Conservation (phyloP, 2,113 vertebrate species). For the Anolis carolinensis region DNA sequence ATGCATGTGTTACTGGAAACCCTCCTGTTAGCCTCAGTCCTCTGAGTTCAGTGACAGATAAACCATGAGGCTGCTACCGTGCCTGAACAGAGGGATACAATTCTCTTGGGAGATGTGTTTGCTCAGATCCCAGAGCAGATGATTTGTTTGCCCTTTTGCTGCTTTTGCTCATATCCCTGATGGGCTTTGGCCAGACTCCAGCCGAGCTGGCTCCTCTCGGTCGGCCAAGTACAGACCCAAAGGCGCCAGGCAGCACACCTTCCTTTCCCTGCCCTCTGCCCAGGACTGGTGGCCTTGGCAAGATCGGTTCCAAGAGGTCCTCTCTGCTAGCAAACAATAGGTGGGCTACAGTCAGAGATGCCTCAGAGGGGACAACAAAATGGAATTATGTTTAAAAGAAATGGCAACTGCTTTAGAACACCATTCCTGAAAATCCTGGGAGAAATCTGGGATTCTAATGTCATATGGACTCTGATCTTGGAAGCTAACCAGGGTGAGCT, state of each 20-base stretch:
- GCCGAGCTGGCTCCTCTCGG: conserved; percentile 26
- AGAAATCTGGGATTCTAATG: neutral
- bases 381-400: neutral
- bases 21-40: neutral
- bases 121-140: neutral
- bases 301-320: rapidly evolving
- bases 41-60: neutral
- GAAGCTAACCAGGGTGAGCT: too few species aligned
- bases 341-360: too few species aligned
- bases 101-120: neutral
- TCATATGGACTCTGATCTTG: neutral
- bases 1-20: too few species aligned
- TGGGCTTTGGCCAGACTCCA: conserved; percentile 9
- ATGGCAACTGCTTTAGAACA: neutral
- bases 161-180: conserved; percentile 3
- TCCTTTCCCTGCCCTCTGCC: neutral
- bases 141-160: conserved; percentile 23
- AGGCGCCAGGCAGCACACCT: conserved; percentile 33
- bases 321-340: rapidly evolving
- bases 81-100: neutral
- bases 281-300: conserved; percentile 5
- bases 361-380: neutral
- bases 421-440: neutral
- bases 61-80: neutral
- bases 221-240: conserved; percentile 25